Base-by-base conservation (phyloP, 2,797 vertebrate species). In the Lutjanus argentimaculatus region DNA sequence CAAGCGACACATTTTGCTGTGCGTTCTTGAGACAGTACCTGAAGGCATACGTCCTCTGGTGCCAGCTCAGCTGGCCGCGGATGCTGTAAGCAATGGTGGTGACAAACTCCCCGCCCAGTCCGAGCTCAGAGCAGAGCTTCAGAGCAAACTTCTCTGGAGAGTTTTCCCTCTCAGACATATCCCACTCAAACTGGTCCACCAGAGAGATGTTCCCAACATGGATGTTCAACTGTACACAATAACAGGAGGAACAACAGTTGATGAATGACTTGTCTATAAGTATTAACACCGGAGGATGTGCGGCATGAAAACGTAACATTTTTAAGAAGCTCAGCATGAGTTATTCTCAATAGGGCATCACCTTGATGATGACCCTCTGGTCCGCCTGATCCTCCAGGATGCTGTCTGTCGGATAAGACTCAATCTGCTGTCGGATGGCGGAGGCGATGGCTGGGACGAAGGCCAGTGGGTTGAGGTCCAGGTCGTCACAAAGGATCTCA, bases 151-250 rank as follows among this genome's bases (percentile, higher is more conserved):
- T 98, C 93, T 99, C 98, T 0, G 98, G 98, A 0, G 98, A 99
- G 87, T 99, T 99, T 91, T 99, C 98, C 92, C 97, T 97, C 95
- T 99, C 98, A 0, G 98, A 99, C 98, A 99, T 99, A 94, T 99
- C 98, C 98, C 98, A 99, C 90, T 99, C 98, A 42, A 99, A 99
- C 95, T 99, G 98, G 95, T 99, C 98, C 92, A 99, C 98, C 88
- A 99, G 95, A n/a, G 98, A 99, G 88, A 99, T 99, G 95, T 99
- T 99, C 8, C 98, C 98, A 59, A 99, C 98, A 0, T 99, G 98
- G 93, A 99, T 99, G 91, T 99, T 99, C 62, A 99, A 90, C 98
- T 99, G 88, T 43, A 22, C 1, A 3, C 22, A 45, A 1, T 43
- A 59, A 40, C 9, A 11, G 14, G 21, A 59, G 7, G 7, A 43